phyloP scores from a whole-genome alignment of 2,113 vertebrate genomes.

The Petrocephalus microphthalmus region DNA sequence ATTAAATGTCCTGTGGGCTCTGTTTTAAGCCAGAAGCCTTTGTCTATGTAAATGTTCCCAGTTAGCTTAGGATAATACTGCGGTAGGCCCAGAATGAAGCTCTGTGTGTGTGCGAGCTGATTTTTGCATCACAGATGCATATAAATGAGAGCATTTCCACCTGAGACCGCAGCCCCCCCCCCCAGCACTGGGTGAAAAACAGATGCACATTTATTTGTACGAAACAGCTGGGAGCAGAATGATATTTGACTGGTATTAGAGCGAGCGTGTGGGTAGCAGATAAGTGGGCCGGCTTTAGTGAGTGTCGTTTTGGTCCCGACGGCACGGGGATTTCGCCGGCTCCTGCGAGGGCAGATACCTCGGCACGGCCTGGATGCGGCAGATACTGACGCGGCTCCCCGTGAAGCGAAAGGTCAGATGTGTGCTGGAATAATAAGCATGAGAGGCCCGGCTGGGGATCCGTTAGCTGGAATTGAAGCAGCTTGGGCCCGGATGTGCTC shows the following conservation, averaged over 20 bases:
- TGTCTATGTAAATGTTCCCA: constrained; percentile 6
- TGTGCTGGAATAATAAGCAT: constrained; percentile 71
- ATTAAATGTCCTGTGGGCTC: neutral
- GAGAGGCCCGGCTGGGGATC: constrained; percentile 55
- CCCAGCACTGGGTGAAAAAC: constrained; percentile 50
- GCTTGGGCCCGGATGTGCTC: constrained; percentile 8
- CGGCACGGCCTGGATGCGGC: constrained; percentile 49
- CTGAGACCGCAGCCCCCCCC: constrained; percentile 51
- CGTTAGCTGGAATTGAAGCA: constrained; percentile 25
- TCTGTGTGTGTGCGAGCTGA: neutral
- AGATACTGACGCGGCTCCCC: constrained; percentile 63
- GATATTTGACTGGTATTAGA: constrained; percentile 75
- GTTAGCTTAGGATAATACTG: constrained; percentile 1
- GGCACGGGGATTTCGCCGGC: constrained; percentile 50
- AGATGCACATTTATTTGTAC: constrained; percentile 62
- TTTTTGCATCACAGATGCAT: constrained; percentile 16
- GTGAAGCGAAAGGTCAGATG: constrained; percentile 63
- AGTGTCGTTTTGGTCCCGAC: constrained; percentile 40
- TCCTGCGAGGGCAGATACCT: constrained; percentile 58
- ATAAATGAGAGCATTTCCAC: constrained; percentile 36
- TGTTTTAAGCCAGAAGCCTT: neutral
- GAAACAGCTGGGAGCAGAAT: constrained; percentile 64
- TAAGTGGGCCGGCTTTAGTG: constrained; percentile 46
- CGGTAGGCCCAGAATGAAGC: neutral
- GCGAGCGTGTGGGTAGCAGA: constrained; percentile 48